phyloP scores from a whole-genome alignment of 2,113 vertebrate species.

The Crotalus helleri region DNA sequence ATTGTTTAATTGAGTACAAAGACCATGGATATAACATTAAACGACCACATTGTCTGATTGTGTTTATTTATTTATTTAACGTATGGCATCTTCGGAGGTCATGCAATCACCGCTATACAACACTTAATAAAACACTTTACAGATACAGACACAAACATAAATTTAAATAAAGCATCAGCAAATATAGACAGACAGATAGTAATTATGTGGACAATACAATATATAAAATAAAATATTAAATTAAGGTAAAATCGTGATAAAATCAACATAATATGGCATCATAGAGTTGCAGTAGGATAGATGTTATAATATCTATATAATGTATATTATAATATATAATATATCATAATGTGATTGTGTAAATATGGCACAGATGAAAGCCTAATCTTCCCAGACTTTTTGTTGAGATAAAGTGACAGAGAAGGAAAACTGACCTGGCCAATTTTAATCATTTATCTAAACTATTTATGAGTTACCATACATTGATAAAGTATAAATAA shows the following conservation, averaged over 20 bases:
- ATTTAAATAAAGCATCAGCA: neutral
- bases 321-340: too few relatives aligned
- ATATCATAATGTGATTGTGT: neutral
- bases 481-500: neutral
- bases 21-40: neutral
- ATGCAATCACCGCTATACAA: neutral
- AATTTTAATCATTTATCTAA: neutral
- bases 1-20: constrained; percentile 43
- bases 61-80: neutral
- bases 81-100: neutral
- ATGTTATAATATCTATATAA: too few relatives aligned
- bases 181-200: neutral
- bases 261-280: too few relatives aligned
- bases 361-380: neutral
- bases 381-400: neutral
- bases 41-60: neutral
- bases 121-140: neutral
- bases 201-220: too few relatives aligned
- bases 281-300: too few relatives aligned
- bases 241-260: too few relatives aligned
- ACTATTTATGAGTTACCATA: neutral
- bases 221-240: too few relatives aligned
- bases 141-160: neutral
- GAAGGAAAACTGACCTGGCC: neutral
- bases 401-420: neutral